These are phyloP conservation scores for Fundulus diaphanus DNA, from an alignment of 2,797 vertebrate genomes.

Conservation along the genomic window DNA sequence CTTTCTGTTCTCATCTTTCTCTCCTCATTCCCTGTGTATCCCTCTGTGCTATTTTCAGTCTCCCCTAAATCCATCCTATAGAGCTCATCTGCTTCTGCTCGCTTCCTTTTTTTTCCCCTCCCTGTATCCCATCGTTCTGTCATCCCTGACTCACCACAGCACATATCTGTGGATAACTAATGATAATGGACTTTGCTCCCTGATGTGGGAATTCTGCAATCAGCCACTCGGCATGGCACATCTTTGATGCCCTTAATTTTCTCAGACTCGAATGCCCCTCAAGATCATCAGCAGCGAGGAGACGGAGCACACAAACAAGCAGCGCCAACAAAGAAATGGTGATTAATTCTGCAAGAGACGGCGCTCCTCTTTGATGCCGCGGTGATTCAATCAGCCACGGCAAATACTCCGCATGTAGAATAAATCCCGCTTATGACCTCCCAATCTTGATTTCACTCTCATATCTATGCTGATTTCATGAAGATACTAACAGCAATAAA, in stretches of 20 bases:
- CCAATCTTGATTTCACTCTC: constrained; percentile 4
- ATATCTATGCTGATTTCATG: constrained; percentile 8
- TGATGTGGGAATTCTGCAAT: constrained; percentile 76
- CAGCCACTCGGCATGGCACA: constrained; percentile 66
- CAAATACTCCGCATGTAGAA: background rate
- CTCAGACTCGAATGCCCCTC: constrained; percentile 66
- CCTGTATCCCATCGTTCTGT: constrained; percentile 43
- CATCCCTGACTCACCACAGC: constrained; percentile 58
- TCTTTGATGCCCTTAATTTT: constrained; percentile 71
- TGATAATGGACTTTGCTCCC: constrained; percentile 76
- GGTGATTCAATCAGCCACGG: constrained; percentile 17
- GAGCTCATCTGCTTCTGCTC: constrained; percentile 23
- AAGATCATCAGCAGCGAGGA: constrained; percentile 58
- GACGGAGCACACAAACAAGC: constrained; percentile 58
- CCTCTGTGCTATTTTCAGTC: constrained; percentile 37
- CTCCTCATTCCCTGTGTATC: background rate
- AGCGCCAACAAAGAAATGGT: constrained; percentile 35
- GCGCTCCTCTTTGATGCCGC: background rate
- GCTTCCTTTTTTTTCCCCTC: constrained; percentile 20
- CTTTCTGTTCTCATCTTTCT: constrained; percentile 1
- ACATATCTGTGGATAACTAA: constrained; percentile 72
- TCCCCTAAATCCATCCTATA: constrained; percentile 1
- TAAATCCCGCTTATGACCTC: constrained; percentile 20
- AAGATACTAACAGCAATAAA: constrained; percentile 1
- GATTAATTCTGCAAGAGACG: constrained; percentile 41